Evolutionary conservation across 2,888 invertebrate species (phyloP).

Genomic region (Aphodius granarius): DNA sequence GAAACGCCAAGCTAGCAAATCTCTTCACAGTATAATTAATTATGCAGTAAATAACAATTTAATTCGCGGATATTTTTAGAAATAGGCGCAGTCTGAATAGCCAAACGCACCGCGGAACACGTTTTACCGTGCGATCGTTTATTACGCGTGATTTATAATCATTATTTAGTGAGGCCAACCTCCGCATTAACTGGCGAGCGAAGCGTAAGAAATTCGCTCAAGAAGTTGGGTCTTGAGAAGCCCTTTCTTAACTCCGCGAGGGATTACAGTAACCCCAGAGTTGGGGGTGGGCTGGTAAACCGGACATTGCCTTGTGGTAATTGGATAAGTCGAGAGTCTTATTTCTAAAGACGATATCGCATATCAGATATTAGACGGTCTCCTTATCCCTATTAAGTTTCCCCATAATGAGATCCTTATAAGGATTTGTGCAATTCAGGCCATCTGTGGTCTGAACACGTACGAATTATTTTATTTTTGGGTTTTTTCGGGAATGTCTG

Average conservation of each 20-base stretch:
- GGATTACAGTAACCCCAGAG: conserved; percentile 1
- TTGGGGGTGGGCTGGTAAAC: conserved; percentile 34
- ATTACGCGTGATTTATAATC: conserved; percentile 18
- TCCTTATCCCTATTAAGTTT: conserved; percentile 35
- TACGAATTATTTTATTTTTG: background rate
- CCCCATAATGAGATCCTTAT: conserved; percentile 31
- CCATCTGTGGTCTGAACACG: conserved; percentile 3
- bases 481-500: background rate
- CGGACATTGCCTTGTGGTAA: conserved; percentile 46
- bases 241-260: background rate
- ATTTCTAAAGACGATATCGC: conserved; percentile 44
- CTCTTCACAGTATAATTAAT: conserved; percentile 4
- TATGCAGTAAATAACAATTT: conserved; percentile 15
- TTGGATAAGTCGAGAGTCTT: conserved; percentile 49
- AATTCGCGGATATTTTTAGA: conserved; percentile 1
- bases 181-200: background rate
- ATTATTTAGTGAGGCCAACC: conserved; percentile 14
- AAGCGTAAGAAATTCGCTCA: background rate
- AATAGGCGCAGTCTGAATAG: background rate
- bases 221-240: background rate
- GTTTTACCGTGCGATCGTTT: conserved; percentile 1
- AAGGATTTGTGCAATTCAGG: conserved; percentile 27
- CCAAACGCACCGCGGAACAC: conserved; percentile 5
- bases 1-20: background rate
- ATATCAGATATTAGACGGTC: conserved; percentile 47